These are phyloP conservation scores for Chydorus sphaericus DNA, from an alignment of 2,888 invertebrate species.

Conservation along the genomic window DNA sequence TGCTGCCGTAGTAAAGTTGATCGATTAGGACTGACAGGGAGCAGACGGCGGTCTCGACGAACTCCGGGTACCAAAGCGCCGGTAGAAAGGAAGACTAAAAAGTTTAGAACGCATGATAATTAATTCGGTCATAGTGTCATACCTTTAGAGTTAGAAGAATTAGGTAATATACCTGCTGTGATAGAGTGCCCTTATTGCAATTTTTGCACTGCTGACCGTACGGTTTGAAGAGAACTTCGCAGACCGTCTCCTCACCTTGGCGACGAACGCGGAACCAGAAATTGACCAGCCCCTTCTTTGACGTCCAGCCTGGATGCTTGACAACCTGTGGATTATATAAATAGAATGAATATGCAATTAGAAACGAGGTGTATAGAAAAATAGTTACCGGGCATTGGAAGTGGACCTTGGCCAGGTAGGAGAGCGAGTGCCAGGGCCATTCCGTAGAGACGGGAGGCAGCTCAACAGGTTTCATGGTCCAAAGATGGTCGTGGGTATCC, in stretches of 20 bases:
- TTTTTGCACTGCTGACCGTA: slow-evolving; percentile 34
- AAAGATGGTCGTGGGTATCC: neutral
- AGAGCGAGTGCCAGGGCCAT: neutral
- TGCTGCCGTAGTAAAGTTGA: neutral
- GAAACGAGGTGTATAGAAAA: neutral
- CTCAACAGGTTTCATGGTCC: neutral
- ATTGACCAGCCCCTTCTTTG: slow-evolving; percentile 34
- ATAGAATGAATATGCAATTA: neutral
- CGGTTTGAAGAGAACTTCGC: slow-evolving; percentile 30
- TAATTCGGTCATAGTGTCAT: too few species aligned
- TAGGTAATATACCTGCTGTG: neutral
- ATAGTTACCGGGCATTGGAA: neutral
- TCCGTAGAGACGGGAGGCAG: neutral
- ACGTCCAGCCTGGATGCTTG: slow-evolving; percentile 35
- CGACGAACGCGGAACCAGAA: slow-evolving; percentile 31
- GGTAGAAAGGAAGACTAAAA: neutral
- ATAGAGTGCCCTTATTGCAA: neutral
- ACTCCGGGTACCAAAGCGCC: neutral
- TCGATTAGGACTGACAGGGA: neutral
- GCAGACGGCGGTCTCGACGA: neutral
- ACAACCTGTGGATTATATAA: too few species aligned
- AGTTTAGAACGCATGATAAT: too few species aligned
- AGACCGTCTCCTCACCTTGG: slow-evolving; percentile 22
- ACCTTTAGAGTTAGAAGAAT: neutral
- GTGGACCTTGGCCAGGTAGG: neutral